Evolutionary conservation across 2,888 invertebrate species (phyloP).

Genomic region (Liodrosophila aerea): DNA sequence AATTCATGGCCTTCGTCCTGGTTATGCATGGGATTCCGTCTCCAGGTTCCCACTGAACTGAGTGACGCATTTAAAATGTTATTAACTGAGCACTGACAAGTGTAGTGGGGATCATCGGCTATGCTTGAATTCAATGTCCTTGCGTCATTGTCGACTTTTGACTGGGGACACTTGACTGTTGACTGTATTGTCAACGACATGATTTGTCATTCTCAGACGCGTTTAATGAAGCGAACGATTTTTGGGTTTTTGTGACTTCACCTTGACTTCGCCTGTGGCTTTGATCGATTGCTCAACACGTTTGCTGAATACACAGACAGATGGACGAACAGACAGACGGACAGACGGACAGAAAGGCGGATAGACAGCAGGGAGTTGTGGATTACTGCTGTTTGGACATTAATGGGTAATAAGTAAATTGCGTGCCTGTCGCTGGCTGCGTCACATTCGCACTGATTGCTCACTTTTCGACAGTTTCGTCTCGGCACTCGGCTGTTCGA

Average conservation of each 20-base stretch:
- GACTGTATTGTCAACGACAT: conserved; percentile 69
- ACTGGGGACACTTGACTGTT: conserved; percentile 25
- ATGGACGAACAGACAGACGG: too few relatives aligned
- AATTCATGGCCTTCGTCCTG: conserved; percentile 27
- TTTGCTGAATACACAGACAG: conserved; percentile 29
- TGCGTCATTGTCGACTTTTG: conserved; percentile 60
- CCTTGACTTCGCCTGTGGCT: conserved; percentile 34
- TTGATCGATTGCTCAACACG: conserved; percentile 78
- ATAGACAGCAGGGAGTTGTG: not conserved
- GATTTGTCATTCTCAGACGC: conserved; percentile 71
- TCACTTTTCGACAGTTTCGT: conserved; percentile 72
- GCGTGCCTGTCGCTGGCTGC: conserved; percentile 69
- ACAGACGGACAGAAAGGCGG: conserved; percentile 4
- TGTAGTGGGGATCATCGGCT: conserved; percentile 21
- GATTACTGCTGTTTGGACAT: conserved; percentile 49
- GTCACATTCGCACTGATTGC: conserved; percentile 74
- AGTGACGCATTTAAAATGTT: conserved; percentile 53
- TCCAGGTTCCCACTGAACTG: conserved; percentile 19
- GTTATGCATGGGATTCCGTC: conserved; percentile 38
- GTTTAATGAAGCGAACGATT: conserved; percentile 58
- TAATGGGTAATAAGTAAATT: conserved; percentile 80
- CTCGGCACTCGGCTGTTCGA: conserved; percentile 36
- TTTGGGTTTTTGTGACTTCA: conserved; percentile 20
- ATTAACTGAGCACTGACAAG: conserved; percentile 45
- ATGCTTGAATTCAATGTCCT: conserved; percentile 44